These are phyloP conservation scores for Tylochromis polylepis DNA, from an alignment of 2,113 vertebrate species.

Conservation along the genomic window DNA sequence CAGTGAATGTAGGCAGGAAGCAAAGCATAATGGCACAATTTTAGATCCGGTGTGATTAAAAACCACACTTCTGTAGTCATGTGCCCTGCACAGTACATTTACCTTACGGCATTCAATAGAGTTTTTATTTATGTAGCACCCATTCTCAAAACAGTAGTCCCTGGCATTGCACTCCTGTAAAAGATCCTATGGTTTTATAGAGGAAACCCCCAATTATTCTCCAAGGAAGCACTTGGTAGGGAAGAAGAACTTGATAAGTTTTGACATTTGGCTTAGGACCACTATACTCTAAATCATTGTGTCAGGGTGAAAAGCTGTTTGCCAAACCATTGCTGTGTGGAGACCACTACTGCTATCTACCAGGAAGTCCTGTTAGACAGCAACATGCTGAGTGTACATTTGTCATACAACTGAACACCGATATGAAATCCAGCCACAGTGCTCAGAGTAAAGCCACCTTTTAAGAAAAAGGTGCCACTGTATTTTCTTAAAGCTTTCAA, in stretches of 20 bases:
- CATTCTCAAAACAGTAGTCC: background rate
- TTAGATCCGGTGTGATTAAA: background rate
- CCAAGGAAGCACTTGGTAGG: background rate
- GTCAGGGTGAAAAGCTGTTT: background rate
- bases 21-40: background rate
- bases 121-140: background rate
- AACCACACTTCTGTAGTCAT: background rate
- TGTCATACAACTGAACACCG: background rate
- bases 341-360: background rate
- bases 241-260: background rate
- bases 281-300: background rate
- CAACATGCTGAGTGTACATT: background rate
- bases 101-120: background rate
- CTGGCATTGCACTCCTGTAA: background rate
- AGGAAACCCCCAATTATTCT: background rate
- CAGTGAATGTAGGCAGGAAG: background rate
- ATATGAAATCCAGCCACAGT: background rate
- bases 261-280: background rate
- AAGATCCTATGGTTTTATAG: background rate
- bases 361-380: conserved; percentile 4
- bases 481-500: background rate
- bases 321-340: background rate
- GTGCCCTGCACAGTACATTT: background rate
- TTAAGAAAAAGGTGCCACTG: rapidly evolving
- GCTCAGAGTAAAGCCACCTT: background rate